Evolutionary conservation across 2,797 vertebrate species (phyloP), one percentile per base, ranked within the genome.

Genomic region (Urophycis tenuis): DNA sequence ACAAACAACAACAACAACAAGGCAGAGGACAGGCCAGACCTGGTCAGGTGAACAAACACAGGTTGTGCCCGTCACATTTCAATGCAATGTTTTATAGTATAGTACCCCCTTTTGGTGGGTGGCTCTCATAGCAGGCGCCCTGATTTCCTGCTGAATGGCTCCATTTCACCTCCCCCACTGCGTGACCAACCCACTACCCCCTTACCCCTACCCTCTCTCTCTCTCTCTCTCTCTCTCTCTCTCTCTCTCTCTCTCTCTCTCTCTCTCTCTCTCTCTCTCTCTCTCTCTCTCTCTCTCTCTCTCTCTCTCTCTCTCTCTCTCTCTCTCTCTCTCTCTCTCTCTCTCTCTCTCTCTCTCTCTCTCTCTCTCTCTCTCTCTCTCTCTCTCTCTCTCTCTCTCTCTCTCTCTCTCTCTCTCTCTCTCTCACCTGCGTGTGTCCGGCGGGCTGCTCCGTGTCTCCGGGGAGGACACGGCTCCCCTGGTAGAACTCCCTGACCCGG

Each of bases 401-500:
- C 33, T 36, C 14, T 34, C 49, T 7, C 3, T 39, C 1, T 6
- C 8, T 35, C 17, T 15, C 1, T 14, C 67, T 34, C 41, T 17
- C 70, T 19, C 88, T 88, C 77, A 92, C 92, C 35, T 83, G 9
- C 14, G 73, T 3, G 39, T 41, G 39, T 41, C 39, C 39, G 11
- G 12, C 39, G 39, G 39, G 39, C 39, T 3, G 39, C 39, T 14
- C 39, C 39, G 15, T 3, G 22, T 78, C 64, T 69, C n/a, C 60
- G 1, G 45, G 60, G 1, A 0, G 30, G 75, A 94, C 92, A 78
- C 86, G 94, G 2, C 41, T 91, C 49, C 95, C 97, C 87, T 91
- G 92, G 78, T 95, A 99, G 90, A 98, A 98, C 85, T 98, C 95
- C 72, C 35, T 92, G 75, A 98, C 94, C 77, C 89, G 87, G 34